Conservation (phyloP, 2,888 invertebrate species). For the Fragum sueziense region DNA sequence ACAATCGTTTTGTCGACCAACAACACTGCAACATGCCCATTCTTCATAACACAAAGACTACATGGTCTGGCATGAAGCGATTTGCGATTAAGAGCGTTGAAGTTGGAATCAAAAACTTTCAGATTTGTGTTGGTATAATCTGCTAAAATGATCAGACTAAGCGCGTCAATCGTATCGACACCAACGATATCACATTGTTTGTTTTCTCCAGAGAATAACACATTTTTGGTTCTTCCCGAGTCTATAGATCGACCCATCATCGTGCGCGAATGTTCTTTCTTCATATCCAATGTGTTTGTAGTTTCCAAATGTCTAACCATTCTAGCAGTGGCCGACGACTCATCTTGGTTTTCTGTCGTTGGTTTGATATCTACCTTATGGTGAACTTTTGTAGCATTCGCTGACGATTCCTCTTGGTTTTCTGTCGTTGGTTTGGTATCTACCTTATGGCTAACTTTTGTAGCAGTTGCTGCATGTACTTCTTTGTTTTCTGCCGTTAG, state of each 20-base stretch:
- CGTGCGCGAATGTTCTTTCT: too few species aligned
- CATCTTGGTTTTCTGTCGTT: too few species aligned
- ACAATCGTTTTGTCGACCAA: background rate
- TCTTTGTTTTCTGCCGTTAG: too few species aligned
- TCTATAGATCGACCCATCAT: background rate
- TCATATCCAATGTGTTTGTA: background rate
- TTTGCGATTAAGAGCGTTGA: background rate
- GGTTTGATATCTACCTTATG: too few species aligned
- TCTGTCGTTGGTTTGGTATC: too few species aligned
- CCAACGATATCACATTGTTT: background rate
- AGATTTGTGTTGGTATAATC: background rate
- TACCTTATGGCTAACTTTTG: too few species aligned
- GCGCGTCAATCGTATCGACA: background rate
- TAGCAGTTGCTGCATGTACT: background rate
- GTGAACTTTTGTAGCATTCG: background rate
- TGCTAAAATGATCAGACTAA: background rate
- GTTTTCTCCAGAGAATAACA: background rate
- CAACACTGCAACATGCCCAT: background rate
- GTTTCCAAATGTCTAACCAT: too few species aligned
- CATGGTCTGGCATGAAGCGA: background rate
- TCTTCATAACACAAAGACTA: background rate
- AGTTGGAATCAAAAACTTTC: background rate
- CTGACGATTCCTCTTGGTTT: background rate
- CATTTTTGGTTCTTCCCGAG: background rate
- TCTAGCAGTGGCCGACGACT: too few species aligned